phyloP scores from a whole-genome alignment of 2,888 invertebrate genomes.

The Platycnemis pennipes region DNA sequence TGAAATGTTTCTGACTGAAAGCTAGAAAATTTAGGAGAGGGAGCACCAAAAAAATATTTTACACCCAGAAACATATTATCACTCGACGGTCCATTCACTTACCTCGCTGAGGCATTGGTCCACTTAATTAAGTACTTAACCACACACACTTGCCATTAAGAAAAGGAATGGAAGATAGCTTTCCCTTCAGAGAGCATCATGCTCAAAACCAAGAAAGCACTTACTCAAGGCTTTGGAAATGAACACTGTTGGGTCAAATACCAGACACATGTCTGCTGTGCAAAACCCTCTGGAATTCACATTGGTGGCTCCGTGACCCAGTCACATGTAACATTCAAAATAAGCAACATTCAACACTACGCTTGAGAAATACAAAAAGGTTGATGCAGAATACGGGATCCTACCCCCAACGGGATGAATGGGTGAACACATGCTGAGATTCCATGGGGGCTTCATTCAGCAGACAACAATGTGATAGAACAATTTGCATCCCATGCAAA shows the following conservation, averaged over 20 bases:
- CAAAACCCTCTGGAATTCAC: neutral
- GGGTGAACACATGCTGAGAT: neutral
- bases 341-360: neutral
- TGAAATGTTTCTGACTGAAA: neutral
- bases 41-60: neutral
- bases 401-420: neutral
- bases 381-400: neutral
- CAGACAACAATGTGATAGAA: neutral
- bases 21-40: neutral
- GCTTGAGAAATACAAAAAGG: neutral
- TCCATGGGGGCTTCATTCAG: neutral
- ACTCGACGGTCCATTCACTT: neutral
- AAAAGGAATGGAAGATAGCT: neutral
- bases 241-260: neutral
- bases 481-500: neutral
- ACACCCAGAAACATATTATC: neutral
- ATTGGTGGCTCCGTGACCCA: neutral
- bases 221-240: constrained; percentile 2
- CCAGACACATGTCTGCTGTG: neutral
- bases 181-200: neutral
- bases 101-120: constrained; percentile 33
- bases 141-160: neutral
- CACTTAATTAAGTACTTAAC: constrained; percentile 42
- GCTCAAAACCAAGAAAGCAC: neutral
- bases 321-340: neutral